Conservation (phyloP, 1,140 invertebrate genomes). For the Halictus rubicundus region DNA sequence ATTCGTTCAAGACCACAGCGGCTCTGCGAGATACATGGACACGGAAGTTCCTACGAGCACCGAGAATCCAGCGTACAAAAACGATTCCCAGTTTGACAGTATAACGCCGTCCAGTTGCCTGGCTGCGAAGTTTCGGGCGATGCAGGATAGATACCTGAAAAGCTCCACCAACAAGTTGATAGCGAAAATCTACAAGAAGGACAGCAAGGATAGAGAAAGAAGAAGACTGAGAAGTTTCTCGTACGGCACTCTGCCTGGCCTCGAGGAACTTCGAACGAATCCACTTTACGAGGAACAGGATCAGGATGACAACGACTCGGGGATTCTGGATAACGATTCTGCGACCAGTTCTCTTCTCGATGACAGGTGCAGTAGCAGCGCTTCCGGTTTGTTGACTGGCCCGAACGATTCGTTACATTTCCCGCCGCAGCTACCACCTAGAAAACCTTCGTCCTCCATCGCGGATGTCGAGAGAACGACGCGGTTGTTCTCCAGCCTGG, state of each 20-base stretch:
- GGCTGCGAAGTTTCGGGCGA: constrained; percentile 85
- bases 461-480: constrained; percentile 60
- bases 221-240: constrained; percentile 87
- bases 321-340: constrained; percentile 88
- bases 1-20: constrained; percentile 15
- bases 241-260: constrained; percentile 86
- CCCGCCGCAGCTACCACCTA: constrained; percentile 70
- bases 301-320: constrained; percentile 87
- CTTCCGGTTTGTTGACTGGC: constrained; percentile 80
- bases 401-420: constrained; percentile 72
- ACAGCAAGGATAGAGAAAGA: constrained; percentile 80
- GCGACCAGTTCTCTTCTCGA: constrained; percentile 86
- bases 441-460: constrained; percentile 53
- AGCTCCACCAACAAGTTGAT: constrained; percentile 86
- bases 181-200: constrained; percentile 85
- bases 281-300: constrained; percentile 84
- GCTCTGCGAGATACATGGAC: constrained; percentile 3
- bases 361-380: constrained; percentile 83
- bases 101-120: constrained; percentile 82
- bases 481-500: constrained; percentile 50
- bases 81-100: constrained; percentile 73
- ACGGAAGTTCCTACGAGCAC: constrained; percentile 14
- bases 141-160: constrained; percentile 86
- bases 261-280: constrained; percentile 86
- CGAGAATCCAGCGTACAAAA: constrained; percentile 43